Evolutionary conservation across 2,888 invertebrate species (phyloP), one percentile per base, ranked within the genome.

Genomic region (Hirtodrosophila trivittata): DNA sequence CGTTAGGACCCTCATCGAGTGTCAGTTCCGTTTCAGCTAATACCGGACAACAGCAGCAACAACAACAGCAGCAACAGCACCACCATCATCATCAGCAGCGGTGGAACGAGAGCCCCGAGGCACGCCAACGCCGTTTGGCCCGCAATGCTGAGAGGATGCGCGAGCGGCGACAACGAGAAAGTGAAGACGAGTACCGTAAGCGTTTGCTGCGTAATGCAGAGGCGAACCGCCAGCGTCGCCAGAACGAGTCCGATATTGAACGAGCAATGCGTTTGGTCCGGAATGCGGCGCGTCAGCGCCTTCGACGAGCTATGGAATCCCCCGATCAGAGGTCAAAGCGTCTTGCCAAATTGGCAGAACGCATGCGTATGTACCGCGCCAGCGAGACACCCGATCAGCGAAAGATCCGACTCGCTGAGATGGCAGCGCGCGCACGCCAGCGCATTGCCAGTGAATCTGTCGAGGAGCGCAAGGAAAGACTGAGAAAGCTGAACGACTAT

Each of bases 141-240:
- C 88, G 91, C 63, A 91, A 91, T 89, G 91, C 91, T 66, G 91
- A 91, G 68, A 89, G 91, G 59, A 91, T 91, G 91, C 89, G 91
- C 39, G 91, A 91, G 74, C 80, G 90, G 62, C 86, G 91, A 65
- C 88, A 89, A 65, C 89, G 90, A 46, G 91, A 91, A 83, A 85
- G 86, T 35, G 90, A 90, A 54, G 91, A 91, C 21, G 91, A 91
- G 66, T 90, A 91, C 58, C 89, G 91, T 4, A 89, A 89, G 64
- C 89, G 91, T 41, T 70, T 91, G 58, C 77, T 88, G 26, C 89
- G 90, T 41, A 91, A 91, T 74, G 91, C 91, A 10, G 90, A 91
- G 66, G 90, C 91, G 10, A 91, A 91, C 74, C 89, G 91, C 21
- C 77, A 89, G 69, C 87, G 90, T 12, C 84, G 91, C 3, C 90